Percentiles rank a stretch among this genome's conserved stretches.
phyloP scores from a whole-genome alignment of 64 coral and sea anemone genomes.

The Porites australiensis region DNA sequence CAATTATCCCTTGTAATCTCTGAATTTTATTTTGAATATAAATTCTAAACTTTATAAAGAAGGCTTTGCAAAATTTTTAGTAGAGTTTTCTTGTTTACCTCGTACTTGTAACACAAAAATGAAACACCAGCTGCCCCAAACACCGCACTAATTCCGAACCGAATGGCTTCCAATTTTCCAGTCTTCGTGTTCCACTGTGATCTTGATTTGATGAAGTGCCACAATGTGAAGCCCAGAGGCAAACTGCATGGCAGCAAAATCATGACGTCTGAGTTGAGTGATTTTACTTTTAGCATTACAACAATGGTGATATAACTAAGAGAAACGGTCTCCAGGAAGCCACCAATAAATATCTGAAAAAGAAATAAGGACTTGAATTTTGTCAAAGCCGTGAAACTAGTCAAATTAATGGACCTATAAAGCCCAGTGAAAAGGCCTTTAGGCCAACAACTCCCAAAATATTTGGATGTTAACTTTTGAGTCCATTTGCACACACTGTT shows the following conservation, averaged over 20 bases:
- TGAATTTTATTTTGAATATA: too few species aligned
- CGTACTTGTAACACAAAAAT: not conserved
- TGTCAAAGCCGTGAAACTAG: too few species aligned
- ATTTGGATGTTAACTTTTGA: too few species aligned
- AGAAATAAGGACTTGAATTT: not conserved
- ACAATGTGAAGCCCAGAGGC: slow-evolving; percentile 13
- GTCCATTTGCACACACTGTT: too few species aligned
- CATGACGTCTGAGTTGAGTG: not conserved
- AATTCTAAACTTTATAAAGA: too few species aligned
- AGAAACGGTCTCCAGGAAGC: slow-evolving; percentile 35
- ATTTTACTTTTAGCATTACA: slow-evolving; percentile 20
- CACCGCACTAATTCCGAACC: slow-evolving; percentile 2
- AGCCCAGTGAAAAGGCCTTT: too few species aligned
- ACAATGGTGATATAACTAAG: slow-evolving; percentile 45
- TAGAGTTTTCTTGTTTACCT: too few species aligned
- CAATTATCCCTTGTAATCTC: too few species aligned
- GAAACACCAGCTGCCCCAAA: slow-evolving; percentile 26
- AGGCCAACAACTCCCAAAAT: too few species aligned
- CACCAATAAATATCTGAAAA: slow-evolving; percentile 52
- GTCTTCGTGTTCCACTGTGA: not conserved
- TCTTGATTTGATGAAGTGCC: slow-evolving; percentile 6
- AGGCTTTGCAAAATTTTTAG: too few species aligned
- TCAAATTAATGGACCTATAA: too few species aligned
- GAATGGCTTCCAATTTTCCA: slow-evolving; percentile 16
- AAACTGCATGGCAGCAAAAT: slow-evolving; percentile 48